Evolutionary conservation across 1,140 invertebrate species (phyloP).

Genomic region (Phthorimaea operculella): DNA sequence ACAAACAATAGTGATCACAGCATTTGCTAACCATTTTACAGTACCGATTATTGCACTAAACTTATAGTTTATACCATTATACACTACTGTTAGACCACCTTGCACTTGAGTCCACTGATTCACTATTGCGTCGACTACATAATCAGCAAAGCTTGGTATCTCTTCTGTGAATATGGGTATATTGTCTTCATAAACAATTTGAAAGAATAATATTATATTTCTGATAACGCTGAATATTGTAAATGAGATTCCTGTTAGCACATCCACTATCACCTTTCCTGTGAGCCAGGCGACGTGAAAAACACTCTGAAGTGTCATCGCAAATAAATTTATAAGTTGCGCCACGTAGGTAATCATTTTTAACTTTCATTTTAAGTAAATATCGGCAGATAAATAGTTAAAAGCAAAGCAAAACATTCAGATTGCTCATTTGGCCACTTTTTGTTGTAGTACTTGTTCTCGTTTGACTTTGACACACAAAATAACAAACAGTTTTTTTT

Average conservation of each 20-base stretch:
- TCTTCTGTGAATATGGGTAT: conserved; percentile 48
- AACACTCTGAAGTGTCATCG: conserved; percentile 29
- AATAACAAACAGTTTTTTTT: no score
- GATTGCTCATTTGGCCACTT: no score
- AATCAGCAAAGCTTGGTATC: conserved; percentile 33
- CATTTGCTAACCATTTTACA: conserved; percentile 26
- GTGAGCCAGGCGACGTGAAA: conserved; percentile 37
- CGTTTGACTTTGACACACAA: no score
- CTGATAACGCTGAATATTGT: conserved; percentile 23
- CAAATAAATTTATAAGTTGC: conserved; percentile 40
- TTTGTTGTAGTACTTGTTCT: no score
- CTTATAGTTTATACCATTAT: conserved; percentile 21
- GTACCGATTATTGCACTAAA: conserved; percentile 19
- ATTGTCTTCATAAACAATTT: conserved; percentile 61
- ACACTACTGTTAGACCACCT: conserved; percentile 23
- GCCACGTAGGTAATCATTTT: conserved; percentile 53
- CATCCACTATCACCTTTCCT: conserved; percentile 45
- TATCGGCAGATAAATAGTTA: not conserved
- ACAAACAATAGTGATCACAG: conserved; percentile 25
- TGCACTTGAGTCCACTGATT: conserved; percentile 26
- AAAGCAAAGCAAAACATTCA: no score
- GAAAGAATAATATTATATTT: conserved; percentile 38
- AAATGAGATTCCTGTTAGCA: conserved; percentile 24
- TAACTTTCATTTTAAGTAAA: conserved; percentile 12
- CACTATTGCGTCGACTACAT: conserved; percentile 24